A percentile compares a stretch with the other conserved stretches of the same genome.
phyloP scores from a whole-genome alignment of 1,140 invertebrate species.

The Macrostomum lignano region DNA sequence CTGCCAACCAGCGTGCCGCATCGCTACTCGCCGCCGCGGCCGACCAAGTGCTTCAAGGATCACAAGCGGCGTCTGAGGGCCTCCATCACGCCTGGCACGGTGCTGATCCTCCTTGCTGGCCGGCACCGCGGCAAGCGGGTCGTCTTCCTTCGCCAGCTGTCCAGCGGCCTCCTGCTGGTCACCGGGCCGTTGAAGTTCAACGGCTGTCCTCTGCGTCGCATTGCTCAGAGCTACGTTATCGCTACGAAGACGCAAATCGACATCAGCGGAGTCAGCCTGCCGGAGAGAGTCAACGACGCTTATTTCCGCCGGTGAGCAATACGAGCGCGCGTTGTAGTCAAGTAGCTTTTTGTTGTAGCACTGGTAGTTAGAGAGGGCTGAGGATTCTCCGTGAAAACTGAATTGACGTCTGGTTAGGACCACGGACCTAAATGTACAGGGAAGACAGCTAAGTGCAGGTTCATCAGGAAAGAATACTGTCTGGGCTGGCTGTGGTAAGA shows the following conservation, averaged over 20 bases:
- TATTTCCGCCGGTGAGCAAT: too few species aligned
- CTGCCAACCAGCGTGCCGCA: too few species aligned
- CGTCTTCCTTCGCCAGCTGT: constrained; percentile 49
- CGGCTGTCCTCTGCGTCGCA: constrained; percentile 62
- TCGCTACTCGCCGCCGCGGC: too few species aligned
- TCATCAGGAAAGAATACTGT: too few species aligned
- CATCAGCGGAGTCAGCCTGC: constrained; percentile 46
- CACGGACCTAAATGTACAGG: too few species aligned
- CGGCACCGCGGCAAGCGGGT: constrained; percentile 56
- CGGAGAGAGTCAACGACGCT: constrained; percentile 53
- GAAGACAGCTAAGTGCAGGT: too few species aligned
- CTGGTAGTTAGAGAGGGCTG: too few species aligned
- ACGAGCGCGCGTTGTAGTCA: too few species aligned
- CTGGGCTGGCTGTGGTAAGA: too few species aligned
- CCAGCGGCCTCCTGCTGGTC: constrained; percentile 62
- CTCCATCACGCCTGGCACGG: constrained; percentile 54
- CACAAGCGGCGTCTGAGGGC: constrained; percentile 43
- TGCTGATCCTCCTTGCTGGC: constrained; percentile 73
- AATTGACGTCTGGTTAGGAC: too few species aligned
- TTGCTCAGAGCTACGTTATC: constrained; percentile 79
- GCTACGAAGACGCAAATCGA: constrained; percentile 66
- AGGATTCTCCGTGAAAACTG: too few species aligned
- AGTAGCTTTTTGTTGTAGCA: too few species aligned
- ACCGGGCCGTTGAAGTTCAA: constrained; percentile 64
- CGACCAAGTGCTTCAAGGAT: constrained; percentile 38